Evolutionary conservation across 2,888 invertebrate species (phyloP), one percentile per base, ranked within the genome.

Genomic region (Agonopterix heracliana): DNA sequence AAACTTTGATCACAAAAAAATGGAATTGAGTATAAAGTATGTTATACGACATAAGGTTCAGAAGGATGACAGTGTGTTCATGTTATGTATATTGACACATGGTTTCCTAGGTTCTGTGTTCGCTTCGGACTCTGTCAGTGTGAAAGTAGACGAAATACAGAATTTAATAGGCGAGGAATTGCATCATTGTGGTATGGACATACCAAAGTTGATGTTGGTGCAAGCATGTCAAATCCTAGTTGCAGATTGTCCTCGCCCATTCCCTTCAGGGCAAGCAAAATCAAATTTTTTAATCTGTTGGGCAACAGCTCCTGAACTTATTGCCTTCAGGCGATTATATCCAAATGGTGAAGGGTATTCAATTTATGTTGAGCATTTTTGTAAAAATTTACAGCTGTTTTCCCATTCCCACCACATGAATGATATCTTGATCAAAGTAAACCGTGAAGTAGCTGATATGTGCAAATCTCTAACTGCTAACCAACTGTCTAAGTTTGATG

Each of bases 51-150:
- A 40, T 7, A 9, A 17, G 9, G 45, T 45, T 11, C 10, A 45
- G 10, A 11, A 17, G 12, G 14, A 45, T 38, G 45, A 45, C 38
- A 45, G 45, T 38, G n/a, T 45, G 17, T 45, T 45, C 38, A 17
- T 38, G 38, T 4, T 45, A 9, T 17, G 9, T 14, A 14, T 45
- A 13, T 34, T 45, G n/a, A 11, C 38, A 3, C 45, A 45, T 38
- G 45, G 45, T 7, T n/a, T 14, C 2, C 5, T 14, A 10, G 45
- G 45, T 10, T 17, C 13, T 38, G 14, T 45, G 7, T 14, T 34
- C 1, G 10, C 45, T 5, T 9, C 14, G 7, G 45, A 45, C n/a
- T 45, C 10, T 14, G 13, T 14, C 2, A 38, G 14, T 8, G 35
- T 45, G 1, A 38, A 17, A 17, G 17, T 45, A 12, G 45, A 45